Percentiles rank a stretch among this genome's conserved stretches.
These are phyloP conservation scores for Salvator merianae DNA, from an alignment of 2,113 vertebrate species.

Conservation along the genomic window DNA sequence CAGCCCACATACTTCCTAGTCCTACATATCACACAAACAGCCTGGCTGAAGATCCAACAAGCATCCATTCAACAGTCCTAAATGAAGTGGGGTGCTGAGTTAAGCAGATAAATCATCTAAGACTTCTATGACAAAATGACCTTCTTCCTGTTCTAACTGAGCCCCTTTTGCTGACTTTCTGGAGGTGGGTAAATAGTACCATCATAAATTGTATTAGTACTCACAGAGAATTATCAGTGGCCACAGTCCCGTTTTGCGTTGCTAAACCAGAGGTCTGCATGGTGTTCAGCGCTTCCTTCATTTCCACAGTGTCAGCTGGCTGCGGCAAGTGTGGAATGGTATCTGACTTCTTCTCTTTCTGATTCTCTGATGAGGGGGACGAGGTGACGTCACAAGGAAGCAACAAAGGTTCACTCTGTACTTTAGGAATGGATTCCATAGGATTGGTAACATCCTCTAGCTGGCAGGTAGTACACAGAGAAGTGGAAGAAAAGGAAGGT, in stretches of 20 bases:
- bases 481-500: conserved; percentile 37
- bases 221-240: conserved; percentile 62
- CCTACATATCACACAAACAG: neutral
- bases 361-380: conserved; percentile 33
- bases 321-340: conserved; percentile 68
- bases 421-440: conserved; percentile 1
- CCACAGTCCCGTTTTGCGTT: conserved; percentile 51
- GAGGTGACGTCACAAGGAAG: conserved; percentile 20
- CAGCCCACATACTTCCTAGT: neutral
- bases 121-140: too few species aligned
- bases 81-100: neutral
- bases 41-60: neutral
- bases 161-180: neutral
- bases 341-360: conserved; percentile 88
- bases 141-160: neutral
- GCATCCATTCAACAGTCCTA: neutral
- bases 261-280: conserved; percentile 48
- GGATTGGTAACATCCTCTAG: conserved; percentile 3
- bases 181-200: neutral
- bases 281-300: neutral
- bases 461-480: conserved; percentile 64
- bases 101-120: neutral
- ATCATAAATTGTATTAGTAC: neutral
- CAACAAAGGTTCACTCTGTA: conserved; percentile 56
- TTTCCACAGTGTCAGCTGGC: neutral